These are phyloP conservation scores for Eriocheir sinensis DNA, from an alignment of 1,140 invertebrate species.

Conservation along the genomic window DNA sequence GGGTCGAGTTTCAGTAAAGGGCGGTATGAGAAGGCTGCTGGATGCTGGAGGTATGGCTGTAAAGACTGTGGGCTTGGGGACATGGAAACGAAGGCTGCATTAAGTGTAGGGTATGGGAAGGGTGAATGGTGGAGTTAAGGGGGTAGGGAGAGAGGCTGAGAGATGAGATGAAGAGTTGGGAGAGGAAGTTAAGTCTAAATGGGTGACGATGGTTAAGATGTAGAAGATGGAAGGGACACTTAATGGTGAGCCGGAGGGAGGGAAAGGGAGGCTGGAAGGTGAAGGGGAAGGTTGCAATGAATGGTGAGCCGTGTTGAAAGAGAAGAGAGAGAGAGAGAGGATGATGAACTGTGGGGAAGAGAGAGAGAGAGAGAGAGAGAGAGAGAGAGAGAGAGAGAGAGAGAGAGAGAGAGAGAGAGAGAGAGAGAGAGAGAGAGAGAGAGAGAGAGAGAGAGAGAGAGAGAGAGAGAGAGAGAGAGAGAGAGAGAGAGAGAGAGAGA, in stretches of 20 bases:
- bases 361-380: neutral
- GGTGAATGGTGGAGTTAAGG: neutral
- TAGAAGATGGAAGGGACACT: neutral
- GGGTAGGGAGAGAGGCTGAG: neutral
- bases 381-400: neutral
- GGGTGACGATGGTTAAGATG: too few species aligned
- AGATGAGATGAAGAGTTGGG: neutral
- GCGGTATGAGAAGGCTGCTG: too few species aligned
- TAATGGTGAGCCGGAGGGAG: too few species aligned
- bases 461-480: neutral
- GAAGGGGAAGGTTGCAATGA: too few species aligned
- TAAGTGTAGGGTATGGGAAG: neutral
- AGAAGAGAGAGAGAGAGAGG: neutral
- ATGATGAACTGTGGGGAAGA: neutral
- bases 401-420: neutral
- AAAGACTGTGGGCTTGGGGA: neutral
- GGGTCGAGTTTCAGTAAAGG: too few species aligned
- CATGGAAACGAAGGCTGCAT: too few species aligned
- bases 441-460: neutral
- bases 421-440: neutral
- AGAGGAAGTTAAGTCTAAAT: neutral
- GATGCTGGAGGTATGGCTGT: too few species aligned
- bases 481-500: neutral
- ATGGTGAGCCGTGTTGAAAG: too few species aligned
- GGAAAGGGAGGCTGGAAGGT: too few species aligned